A percentile compares a stretch with the other conserved stretches of the same genome.
Evolutionary conservation across 2,888 invertebrate genomes (phyloP).

Genomic region (Lasiommata megera): DNA sequence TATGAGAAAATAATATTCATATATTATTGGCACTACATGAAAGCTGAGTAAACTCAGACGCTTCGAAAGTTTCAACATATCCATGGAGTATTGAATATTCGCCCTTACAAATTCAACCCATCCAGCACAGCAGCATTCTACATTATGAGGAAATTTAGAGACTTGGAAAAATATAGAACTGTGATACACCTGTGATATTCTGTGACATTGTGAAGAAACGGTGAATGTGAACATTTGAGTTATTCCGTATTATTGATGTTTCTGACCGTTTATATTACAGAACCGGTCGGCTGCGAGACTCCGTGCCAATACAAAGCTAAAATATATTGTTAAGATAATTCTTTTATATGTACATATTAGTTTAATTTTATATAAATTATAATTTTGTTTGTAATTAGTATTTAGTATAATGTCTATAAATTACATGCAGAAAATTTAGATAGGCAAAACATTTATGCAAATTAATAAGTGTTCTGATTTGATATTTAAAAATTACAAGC

Average conservation of each 20-base stretch:
- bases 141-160: slow-evolving; percentile 27
- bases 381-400: neutral
- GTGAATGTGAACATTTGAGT: slow-evolving; percentile 39
- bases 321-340: slow-evolving; percentile 16
- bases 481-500: neutral
- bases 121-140: slow-evolving; percentile 22
- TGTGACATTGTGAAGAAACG: slow-evolving; percentile 47
- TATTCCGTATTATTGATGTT: slow-evolving; percentile 53
- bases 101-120: slow-evolving; percentile 6
- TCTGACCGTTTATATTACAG: slow-evolving; percentile 76
- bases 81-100: neutral
- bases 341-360: slow-evolving; percentile 8
- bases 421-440: neutral
- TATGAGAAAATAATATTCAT: neutral
- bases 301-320: slow-evolving; percentile 56
- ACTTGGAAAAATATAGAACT: slow-evolving; percentile 33
- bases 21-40: neutral
- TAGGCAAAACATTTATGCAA: neutral
- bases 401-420: neutral
- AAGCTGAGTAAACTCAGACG: neutral
- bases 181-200: slow-evolving; percentile 50
- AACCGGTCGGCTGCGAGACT: slow-evolving; percentile 54
- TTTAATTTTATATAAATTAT: slow-evolving; percentile 3
- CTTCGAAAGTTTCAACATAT: neutral
- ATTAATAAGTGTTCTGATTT: neutral